A percentile compares a stretch with the other conserved stretches of the same genome.
phyloP scores from a whole-genome alignment of 2,888 invertebrate genomes.

The Lamproptera curius region DNA sequence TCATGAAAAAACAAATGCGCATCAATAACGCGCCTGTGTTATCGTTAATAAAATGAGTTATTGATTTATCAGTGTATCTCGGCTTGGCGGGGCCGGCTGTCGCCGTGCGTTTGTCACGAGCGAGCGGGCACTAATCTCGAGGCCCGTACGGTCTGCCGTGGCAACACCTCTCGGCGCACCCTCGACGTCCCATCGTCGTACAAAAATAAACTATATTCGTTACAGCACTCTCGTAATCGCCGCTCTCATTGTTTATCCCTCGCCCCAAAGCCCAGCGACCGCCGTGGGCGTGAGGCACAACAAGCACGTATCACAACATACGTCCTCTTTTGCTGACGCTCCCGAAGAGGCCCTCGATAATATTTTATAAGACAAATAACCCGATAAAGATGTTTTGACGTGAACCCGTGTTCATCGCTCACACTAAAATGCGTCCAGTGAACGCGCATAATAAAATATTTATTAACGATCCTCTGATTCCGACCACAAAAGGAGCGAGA shows the following conservation, averaged over 20 bases:
- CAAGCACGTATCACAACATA: constrained; percentile 66
- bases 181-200: constrained; percentile 58
- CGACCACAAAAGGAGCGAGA: constrained; percentile 60
- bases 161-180: constrained; percentile 49
- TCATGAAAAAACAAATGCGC: constrained; percentile 27
- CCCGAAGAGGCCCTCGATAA: constrained; percentile 75
- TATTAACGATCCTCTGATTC: constrained; percentile 69
- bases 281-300: constrained; percentile 74
- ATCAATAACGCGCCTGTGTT: constrained; percentile 38
- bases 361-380: constrained; percentile 79
- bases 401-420: constrained; percentile 77
- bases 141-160: constrained; percentile 54
- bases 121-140: constrained; percentile 59
- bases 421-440: constrained; percentile 75
- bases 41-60: constrained; percentile 55
- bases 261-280: constrained; percentile 67
- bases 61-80: constrained; percentile 72
- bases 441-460: constrained; percentile 74
- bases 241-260: constrained; percentile 73
- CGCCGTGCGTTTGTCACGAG: constrained; percentile 61
- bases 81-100: constrained; percentile 66
- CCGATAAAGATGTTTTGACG: constrained; percentile 79
- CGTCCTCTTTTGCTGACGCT: constrained; percentile 76
- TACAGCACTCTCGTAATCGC: constrained; percentile 70
- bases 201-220: constrained; percentile 72